Evolutionary conservation across 2,113 vertebrate genomes (phyloP), one percentile per base, ranked within the genome.

Genomic region (Tenebrosternarchus preto): DNA sequence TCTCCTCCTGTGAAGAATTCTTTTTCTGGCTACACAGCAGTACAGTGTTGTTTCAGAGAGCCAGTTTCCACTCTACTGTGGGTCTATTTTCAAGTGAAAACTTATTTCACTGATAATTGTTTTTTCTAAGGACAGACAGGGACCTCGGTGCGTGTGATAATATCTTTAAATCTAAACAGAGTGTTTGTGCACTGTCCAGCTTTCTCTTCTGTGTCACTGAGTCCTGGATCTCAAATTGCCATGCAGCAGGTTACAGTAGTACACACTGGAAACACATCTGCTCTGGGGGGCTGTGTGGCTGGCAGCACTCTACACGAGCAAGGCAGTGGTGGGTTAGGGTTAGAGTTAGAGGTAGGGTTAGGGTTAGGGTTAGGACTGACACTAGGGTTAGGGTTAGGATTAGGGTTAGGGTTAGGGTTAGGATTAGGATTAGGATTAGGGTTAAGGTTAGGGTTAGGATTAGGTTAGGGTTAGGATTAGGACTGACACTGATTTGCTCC

Each of bases 31-130:
- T 20, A 33, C 25, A 70, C 27, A 33, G 24, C n/a, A 50, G 43
- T 33, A 3, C 1, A 61, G 69, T 43, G 63, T 24, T 33, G 64
- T 72, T 70, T 76, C 64, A 79, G 33, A 0, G 43, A 70, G n/a
- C 53, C 73, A 63, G 71, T 78, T 46, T 36, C 55, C 33, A n/a
- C n/a, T 57, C 70, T 20, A 78, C n/a, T 25, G 55, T 19, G 20
- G 72, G 46, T 83, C 43, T 22, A 4, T 63, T 64, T 61, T 78
- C 64, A 46, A 74, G 57, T 27, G 22, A 74, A 69, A 81, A 69
- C 64, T 78, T 68, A 68, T 68, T 78, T 74, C 22, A 2, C 16
- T 22, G 12, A 22, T 82, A 73, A 82, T 78, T 69, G 81, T 64
- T 60, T 69, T 50, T 46, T 59, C 50, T n/a, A 53, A 59, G 64